These are phyloP conservation scores for Clarias fuscus DNA, from an alignment of 2,797 vertebrate species.

Conservation along the genomic window DNA sequence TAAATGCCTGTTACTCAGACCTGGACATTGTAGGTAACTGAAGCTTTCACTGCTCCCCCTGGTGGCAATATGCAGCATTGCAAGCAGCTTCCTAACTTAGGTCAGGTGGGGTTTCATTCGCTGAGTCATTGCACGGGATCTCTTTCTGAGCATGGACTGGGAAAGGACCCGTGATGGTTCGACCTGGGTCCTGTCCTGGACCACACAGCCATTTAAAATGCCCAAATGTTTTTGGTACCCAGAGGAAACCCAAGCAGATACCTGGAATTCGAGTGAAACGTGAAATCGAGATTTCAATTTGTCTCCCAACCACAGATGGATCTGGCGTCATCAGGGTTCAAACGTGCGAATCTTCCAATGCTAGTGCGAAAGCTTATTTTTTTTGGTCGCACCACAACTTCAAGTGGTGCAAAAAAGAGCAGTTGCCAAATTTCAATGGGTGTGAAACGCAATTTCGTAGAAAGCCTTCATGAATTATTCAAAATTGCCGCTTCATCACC, in stretches of 20 bases:
- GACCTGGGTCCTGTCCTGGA: no score
- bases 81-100: no score
- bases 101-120: no score
- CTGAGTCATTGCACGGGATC: no score
- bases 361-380: background rate
- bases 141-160: no score
- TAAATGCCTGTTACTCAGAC: no score
- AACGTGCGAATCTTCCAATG: background rate
- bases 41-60: no score
- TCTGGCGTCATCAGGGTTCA: background rate
- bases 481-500: slow-evolving; percentile 1
- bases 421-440: background rate
- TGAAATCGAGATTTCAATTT: no score
- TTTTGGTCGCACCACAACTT: background rate
- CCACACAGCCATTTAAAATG: no score
- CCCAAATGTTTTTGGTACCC: background rate
- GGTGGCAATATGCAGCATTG: no score
- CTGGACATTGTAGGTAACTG: no score
- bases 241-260: background rate
- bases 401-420: background rate
- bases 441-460: background rate
- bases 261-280: background rate
- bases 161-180: no score
- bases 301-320: background rate
- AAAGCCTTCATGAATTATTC: slow-evolving; percentile 1